Conservation (phyloP, 2,113 vertebrate genomes). For the Suricata suricatta region DNA sequence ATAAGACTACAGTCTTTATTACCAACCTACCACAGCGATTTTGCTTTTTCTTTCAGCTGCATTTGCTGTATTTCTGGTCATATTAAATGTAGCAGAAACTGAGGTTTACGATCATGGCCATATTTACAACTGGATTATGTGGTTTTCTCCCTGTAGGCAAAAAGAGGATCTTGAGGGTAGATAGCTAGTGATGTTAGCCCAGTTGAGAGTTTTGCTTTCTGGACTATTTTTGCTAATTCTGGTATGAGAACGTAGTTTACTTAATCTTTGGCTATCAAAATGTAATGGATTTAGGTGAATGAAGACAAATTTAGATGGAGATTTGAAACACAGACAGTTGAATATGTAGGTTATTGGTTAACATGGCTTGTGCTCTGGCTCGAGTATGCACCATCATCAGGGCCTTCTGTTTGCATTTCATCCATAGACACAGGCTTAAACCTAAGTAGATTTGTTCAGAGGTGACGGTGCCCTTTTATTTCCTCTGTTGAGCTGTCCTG, state of each 20-base stretch:
- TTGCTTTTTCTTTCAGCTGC: background rate
- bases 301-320: background rate
- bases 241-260: background rate
- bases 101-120: background rate
- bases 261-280: background rate
- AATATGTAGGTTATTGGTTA: background rate
- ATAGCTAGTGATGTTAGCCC: background rate
- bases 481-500: background rate
- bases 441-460: background rate
- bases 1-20: constrained; percentile 49
- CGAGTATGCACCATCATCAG: background rate
- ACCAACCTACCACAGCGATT: background rate
- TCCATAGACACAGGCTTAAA: background rate
- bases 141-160: background rate
- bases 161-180: background rate
- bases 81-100: constrained; percentile 11
- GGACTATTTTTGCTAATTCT: background rate
- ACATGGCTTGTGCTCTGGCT: background rate
- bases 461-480: background rate
- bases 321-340: background rate
- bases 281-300: background rate
- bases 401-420: background rate
- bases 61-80: background rate
- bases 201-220: background rate
- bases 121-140: background rate